phyloP scores from a whole-genome alignment of 2,888 invertebrate species.

The Drosophila melanocephala region DNA sequence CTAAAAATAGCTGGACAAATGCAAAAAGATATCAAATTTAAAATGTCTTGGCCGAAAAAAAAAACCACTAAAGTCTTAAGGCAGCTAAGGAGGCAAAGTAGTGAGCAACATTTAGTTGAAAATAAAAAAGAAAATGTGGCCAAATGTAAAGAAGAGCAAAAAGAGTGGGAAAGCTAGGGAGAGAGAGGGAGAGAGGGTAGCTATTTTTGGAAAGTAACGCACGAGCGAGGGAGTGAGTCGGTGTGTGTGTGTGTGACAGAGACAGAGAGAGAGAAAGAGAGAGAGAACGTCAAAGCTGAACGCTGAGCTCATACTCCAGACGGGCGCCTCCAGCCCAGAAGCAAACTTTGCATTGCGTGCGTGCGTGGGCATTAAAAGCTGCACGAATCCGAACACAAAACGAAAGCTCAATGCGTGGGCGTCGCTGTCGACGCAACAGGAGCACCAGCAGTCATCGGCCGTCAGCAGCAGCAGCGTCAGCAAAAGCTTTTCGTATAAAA shows the following conservation, averaged over 20 bases:
- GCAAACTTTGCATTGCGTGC: conserved; percentile 27
- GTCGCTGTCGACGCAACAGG: conserved; percentile 69
- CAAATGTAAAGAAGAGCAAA: conserved; percentile 18
- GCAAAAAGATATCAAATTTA: conserved; percentile 42
- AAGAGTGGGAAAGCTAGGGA: background rate
- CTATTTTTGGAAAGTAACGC: conserved; percentile 13
- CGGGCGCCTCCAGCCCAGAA: conserved; percentile 32
- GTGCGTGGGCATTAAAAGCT: conserved; percentile 68
- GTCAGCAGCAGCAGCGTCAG: conserved; percentile 19
- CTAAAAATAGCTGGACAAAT: conserved; percentile 49
- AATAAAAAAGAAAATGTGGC: conserved; percentile 30
- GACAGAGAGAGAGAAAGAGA: background rate
- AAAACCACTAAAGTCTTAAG: background rate
- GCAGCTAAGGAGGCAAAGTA: conserved; percentile 31
- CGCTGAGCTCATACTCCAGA: conserved; percentile 36
- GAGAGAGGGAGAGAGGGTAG: background rate
- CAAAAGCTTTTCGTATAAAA: conserved; percentile 50
- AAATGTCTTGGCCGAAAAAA: conserved; percentile 36
- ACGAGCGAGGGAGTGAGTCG: background rate
- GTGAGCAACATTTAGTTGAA: conserved; percentile 49
- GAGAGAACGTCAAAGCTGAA: conserved; percentile 22
- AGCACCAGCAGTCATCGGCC: conserved; percentile 22
- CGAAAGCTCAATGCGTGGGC: conserved; percentile 67
- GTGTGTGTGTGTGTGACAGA: background rate
- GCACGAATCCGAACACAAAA: conserved; percentile 15